Conservation (phyloP, 2,888 invertebrate species). For the Limnephilus lunatus region DNA sequence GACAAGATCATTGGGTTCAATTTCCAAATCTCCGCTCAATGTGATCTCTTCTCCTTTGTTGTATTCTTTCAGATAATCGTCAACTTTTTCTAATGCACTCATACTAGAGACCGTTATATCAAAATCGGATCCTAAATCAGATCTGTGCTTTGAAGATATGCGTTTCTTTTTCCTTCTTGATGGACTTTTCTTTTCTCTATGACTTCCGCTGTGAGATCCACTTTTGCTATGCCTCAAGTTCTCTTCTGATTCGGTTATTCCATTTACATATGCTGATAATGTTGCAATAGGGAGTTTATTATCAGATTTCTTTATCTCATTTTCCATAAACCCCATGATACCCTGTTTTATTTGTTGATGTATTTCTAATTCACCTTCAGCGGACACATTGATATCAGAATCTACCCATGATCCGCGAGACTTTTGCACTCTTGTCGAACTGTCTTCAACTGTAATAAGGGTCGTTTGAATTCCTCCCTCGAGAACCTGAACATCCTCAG, state of each 20-base stretch:
- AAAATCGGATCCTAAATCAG: constrained; percentile 74
- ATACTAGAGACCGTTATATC: constrained; percentile 76
- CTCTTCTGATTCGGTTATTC: constrained; percentile 75
- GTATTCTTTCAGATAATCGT: constrained; percentile 76
- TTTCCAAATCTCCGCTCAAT: constrained; percentile 76
- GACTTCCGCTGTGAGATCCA: constrained; percentile 74
- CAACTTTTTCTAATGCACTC: constrained; percentile 76
- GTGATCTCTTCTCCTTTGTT: constrained; percentile 76
- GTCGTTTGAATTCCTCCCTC: constrained; percentile 44
- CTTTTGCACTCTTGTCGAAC: constrained; percentile 69
- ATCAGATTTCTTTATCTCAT: constrained; percentile 76
- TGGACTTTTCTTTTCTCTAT: constrained; percentile 75
- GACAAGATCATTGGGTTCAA: constrained; percentile 74
- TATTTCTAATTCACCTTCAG: constrained; percentile 79
- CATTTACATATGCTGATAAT: constrained; percentile 76
- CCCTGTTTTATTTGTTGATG: constrained; percentile 78
- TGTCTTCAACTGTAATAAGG: constrained; percentile 67
- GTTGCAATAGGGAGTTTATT: constrained; percentile 71
- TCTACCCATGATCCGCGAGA: constrained; percentile 74
- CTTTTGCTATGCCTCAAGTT: constrained; percentile 72
- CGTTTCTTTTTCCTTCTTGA: constrained; percentile 76
- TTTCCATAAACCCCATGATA: constrained; percentile 76
- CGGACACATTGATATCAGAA: constrained; percentile 76
- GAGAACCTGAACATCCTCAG: constrained; percentile 48
- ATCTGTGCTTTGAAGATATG: constrained; percentile 73